Base-by-base conservation (phyloP, 2,797 vertebrate genomes). In the Melanotaenia boesemani region DNA sequence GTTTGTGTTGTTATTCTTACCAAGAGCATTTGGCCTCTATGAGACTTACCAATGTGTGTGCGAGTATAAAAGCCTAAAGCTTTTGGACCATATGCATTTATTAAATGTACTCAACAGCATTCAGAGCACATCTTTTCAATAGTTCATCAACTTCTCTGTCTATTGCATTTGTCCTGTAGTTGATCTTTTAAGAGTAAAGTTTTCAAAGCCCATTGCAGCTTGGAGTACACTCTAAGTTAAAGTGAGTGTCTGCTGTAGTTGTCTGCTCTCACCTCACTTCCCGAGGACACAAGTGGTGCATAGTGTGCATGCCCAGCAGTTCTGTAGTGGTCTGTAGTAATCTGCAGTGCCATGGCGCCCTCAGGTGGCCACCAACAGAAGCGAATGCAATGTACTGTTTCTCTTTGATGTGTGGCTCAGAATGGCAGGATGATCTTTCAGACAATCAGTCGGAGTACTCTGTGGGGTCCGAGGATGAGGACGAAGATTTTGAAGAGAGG, bases 371-470 rank as follows among this genome's bases (percentile, higher is more conserved):
- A 83, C 89, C 84, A 70, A 74, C 83, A 84, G 91, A 88, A 89
- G 91, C 90, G 88, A 94, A 86, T 69, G 79, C 91, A 91, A 90
- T 92, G 92, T 93, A 83, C 89, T 92, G 92, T 94, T 92, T 93
- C 88, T 92, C 89, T 92, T 71, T 93, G 91, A 92, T 92, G 91
- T 90, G 92, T 93, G 89, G 91, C 91, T 87, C 95, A 99, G 98
- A 99, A 86, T 99, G 98, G 98, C 97, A 97, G 88, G 97, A 98
- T 0, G 97, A 99, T 92, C 96, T 99, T 84, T 99, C 98, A 36
- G 98, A 99, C 93, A 99, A 99, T 94, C 98, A 99, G 89, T 99
- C 98, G 0, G 98, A 99, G 86, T 99, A 99, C 84, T 99, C 98
- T 41, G 96, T 99, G 26, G 98, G 97, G 87, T 99, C 98, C 0